Evolutionary conservation across 2,888 invertebrate genomes (phyloP).

Genomic region (Brassicogethes aeneus): DNA sequence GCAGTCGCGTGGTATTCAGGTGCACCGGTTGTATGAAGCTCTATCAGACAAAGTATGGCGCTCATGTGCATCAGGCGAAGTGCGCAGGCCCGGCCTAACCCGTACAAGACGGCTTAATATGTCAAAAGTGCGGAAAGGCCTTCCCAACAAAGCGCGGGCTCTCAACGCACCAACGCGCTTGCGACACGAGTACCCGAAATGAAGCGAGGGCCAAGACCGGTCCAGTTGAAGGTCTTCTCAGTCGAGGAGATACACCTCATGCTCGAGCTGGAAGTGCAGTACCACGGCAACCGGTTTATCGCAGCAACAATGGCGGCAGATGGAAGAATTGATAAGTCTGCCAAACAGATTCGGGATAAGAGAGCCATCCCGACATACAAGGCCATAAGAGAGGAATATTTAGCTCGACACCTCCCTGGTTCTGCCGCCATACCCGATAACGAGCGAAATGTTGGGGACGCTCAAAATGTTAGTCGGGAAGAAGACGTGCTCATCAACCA

Average conservation of each 20-base stretch:
- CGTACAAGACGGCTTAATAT: neutral
- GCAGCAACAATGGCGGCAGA: constrained; percentile 5
- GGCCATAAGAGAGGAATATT: constrained; percentile 4
- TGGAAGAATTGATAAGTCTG: constrained; percentile 1
- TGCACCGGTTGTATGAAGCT: constrained; percentile 2
- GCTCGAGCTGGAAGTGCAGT: constrained; percentile 6
- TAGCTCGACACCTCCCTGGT: neutral
- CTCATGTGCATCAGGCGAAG: constrained; percentile 10
- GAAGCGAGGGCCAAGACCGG: constrained; percentile 7
- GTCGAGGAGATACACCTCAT: constrained; percentile 3
- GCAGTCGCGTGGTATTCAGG: neutral
- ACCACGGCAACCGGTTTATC: constrained; percentile 3
- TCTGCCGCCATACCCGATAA: too few relatives aligned
- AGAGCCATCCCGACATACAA: constrained; percentile 7
- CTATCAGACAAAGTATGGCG: neutral
- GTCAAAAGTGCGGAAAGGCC: constrained; percentile 5
- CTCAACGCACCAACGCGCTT: constrained; percentile 5
- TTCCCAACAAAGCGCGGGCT: constrained; percentile 5
- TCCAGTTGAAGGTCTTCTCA: neutral
- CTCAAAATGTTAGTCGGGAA: neutral
- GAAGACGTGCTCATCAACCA: too few relatives aligned
- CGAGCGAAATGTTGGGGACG: too few relatives aligned
- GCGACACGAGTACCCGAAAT: constrained; percentile 7
- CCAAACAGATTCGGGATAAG: constrained; percentile 13
- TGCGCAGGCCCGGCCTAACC: constrained; percentile 6